Evolutionary conservation across 2,797 vertebrate genomes (phyloP), one percentile per base, ranked within the genome.

Genomic region (Champsocephalus esox): DNA sequence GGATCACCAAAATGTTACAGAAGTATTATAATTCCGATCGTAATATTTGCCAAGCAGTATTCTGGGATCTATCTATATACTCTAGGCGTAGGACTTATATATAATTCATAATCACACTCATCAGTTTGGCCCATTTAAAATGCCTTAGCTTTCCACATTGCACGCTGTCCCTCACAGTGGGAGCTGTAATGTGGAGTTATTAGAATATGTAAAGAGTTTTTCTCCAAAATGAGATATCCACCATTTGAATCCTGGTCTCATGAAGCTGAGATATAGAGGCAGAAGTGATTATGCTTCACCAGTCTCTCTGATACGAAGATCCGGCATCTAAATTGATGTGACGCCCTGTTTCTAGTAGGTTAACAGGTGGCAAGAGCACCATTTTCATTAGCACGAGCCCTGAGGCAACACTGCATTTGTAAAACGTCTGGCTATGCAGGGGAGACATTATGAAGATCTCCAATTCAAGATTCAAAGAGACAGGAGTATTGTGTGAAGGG

Each of bases 151-250:
- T 83, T 82, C 80, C 57, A 77, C 17, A 63, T 58, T 5, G 13
- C 58, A 59, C 2, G 41, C 60, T 62, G 41, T 45, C 60, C 60
- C 56, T 48, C 58, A 50, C 49, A 54, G 70, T 48, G 57, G 70
- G 14, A 70, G 70, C 59, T 74, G 55, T 56, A 45, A 70, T 12
- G 52, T 65, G 50, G 14, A 66, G 56, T 64, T 67, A 70, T 81
- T 76, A 78, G 21, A 71, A 57, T 66, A 57, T 80, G 63, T 70
- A 71, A 78, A 75, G 70, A 66, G 55, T 69, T 85, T 80, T 38
- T 44, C 77, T 87, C 65, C 62, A 66, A 79, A 88, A 75, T 71
- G 62, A 85, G 66, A 89, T 73, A 85, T 80, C 55, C 24, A 58
- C 61, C 68, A 83, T 76, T 50, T 79, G 80, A 88, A 82, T 84